Evolutionary conservation across 2,113 vertebrate genomes (phyloP).

Genomic region (Apus apus): DNA sequence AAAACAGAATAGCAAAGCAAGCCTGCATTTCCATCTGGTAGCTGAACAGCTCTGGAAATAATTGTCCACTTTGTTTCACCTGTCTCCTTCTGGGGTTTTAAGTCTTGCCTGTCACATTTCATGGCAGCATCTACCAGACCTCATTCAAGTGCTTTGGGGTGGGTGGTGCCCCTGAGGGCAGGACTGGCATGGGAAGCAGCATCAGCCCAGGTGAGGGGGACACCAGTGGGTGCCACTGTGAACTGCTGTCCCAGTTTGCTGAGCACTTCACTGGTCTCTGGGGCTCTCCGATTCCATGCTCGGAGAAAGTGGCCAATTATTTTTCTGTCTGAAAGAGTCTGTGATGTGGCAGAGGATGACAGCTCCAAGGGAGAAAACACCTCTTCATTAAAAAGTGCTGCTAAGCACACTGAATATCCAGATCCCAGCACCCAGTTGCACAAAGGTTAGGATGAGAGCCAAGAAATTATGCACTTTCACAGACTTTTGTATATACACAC

Average conservation of each 20-base stretch:
- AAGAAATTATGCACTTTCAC: slow-evolving; percentile 8
- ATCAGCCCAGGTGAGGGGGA: background rate
- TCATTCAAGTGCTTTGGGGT: background rate
- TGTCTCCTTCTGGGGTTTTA: background rate
- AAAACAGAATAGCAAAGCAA: background rate
- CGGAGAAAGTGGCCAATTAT: slow-evolving; percentile 80
- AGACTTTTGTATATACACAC: background rate
- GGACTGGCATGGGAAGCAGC: rapidly evolving
- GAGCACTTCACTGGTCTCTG: slow-evolving; percentile 60
- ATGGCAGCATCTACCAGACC: background rate
- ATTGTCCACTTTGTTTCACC: background rate
- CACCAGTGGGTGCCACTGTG: background rate
- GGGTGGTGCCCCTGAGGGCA: background rate
- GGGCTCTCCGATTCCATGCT: slow-evolving; percentile 60
- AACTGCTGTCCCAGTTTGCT: slow-evolving; percentile 23
- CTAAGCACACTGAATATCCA: slow-evolving; percentile 58
- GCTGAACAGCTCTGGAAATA: background rate
- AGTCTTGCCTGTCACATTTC: background rate
- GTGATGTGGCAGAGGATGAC: slow-evolving; percentile 82
- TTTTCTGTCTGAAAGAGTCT: slow-evolving; percentile 85
- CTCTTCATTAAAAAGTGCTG: slow-evolving; percentile 77
- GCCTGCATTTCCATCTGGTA: background rate
- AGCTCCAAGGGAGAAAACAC: slow-evolving; percentile 70
- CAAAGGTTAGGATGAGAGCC: slow-evolving; percentile 31
- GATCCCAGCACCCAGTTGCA: slow-evolving; percentile 24